These are phyloP conservation scores for Tetramorium alpestre DNA, from an alignment of 1,140 invertebrate genomes.

Conservation along the genomic window DNA sequence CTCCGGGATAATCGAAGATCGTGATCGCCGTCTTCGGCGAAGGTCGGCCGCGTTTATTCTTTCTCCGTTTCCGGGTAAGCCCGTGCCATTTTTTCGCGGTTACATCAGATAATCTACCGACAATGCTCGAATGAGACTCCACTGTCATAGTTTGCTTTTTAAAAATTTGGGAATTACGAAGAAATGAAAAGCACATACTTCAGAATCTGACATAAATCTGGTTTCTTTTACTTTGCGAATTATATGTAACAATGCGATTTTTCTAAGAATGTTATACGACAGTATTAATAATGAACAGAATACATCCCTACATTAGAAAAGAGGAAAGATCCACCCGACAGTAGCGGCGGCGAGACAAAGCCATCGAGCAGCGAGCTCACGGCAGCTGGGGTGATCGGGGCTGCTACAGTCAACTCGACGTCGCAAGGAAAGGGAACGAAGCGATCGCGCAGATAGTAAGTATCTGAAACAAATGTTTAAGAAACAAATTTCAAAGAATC, in stretches of 20 bases:
- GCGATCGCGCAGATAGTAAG: constrained; percentile 92
- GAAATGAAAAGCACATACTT: neutral
- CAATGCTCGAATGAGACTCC: neutral
- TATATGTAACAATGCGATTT: neutral
- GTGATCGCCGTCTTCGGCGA: constrained; percentile 57
- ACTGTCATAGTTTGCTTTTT: neutral
- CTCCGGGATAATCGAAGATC: constrained; percentile 57
- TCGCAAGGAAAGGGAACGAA: constrained; percentile 88
- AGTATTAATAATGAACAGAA: constrained; percentile 82
- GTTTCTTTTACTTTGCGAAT: constrained; percentile 24
- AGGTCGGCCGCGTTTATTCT: constrained; percentile 58
- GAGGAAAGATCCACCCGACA: constrained; percentile 93
- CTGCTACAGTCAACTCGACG: constrained; percentile 87
- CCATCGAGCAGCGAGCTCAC: constrained; percentile 88
- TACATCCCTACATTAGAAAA: constrained; percentile 89
- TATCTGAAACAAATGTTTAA: constrained; percentile 75
- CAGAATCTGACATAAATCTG: neutral
- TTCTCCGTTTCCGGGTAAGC: constrained; percentile 53
- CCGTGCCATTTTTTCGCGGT: neutral
- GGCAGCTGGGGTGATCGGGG: constrained; percentile 84
- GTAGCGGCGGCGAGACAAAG: constrained; percentile 89
- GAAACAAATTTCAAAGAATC: neutral
- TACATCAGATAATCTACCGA: constrained; percentile 18
- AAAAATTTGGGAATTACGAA: neutral
- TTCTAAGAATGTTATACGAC: constrained; percentile 3